Evolutionary conservation across 2,797 vertebrate genomes (phyloP), one percentile per base, ranked within the genome.

Genomic region (Manis crassicaudata): DNA sequence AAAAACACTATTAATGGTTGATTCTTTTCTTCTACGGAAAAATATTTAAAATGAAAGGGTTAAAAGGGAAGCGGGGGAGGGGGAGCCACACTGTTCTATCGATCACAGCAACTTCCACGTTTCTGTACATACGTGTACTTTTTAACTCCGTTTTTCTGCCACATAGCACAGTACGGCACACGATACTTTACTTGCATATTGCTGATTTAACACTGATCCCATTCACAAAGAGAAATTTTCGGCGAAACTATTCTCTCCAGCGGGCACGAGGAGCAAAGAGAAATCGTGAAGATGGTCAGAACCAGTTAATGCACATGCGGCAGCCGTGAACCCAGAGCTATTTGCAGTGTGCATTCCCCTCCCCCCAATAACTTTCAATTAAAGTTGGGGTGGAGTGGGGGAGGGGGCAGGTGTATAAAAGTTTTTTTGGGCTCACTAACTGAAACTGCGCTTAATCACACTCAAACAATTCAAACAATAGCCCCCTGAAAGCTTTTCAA

Each of bases 331-430:
- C 96, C 97, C 95, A 95, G 80, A 35, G 81, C 97, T 98, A 96
- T 97, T 98, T 92, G 96, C 98, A 97, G 76, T 90, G 97, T 95
- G 98, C 96, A 67, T 96, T 97, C 90, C 94, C 96, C 92, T 93
- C 96, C 98, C 95, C 96, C 96, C 97, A 76, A 98, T 98, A 98
- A 98, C 98, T 98, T 98, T 98, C 96, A 96, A 97, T 98, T 98
- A 98, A 98, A 98, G 98, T 98, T 98, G 96, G 96, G 97, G 89
- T 94, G 81, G 92, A 60, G 43, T 96, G 96, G 97, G 98, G 97
- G 98, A 98, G 98, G 98, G 97, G 98, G 98, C 99, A 99, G 98
- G 98, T 99, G 98, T 98, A 98, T 94, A 96, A 97, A 98, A 97
- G 97, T 98, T 98, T 98, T 98, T 98, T 97, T 87, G 97, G 95